Conservation (phyloP, 2,113 vertebrate species). For the Saccopteryx leptura region DNA sequence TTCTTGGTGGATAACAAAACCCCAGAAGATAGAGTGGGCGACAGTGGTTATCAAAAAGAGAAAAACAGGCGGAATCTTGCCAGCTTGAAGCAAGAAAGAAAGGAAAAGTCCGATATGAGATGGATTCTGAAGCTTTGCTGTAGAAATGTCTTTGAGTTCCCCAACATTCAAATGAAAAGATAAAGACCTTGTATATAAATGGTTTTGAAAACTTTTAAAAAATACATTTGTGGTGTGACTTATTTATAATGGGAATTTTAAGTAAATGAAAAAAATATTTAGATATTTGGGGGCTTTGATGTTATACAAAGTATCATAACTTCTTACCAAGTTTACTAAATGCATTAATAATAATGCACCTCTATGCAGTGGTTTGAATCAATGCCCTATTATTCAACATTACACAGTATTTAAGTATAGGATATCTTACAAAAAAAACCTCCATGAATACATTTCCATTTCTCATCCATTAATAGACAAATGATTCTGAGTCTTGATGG, state of each 20-base stretch:
- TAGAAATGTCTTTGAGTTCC: not conserved
- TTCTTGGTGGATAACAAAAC: constrained; percentile 60
- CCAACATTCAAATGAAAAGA: not conserved
- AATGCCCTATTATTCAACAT: not conserved
- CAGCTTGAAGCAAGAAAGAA: not conserved
- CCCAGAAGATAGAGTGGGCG: not conserved
- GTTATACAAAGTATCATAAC: not conserved
- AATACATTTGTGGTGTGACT: not conserved
- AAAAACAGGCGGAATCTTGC: not conserved
- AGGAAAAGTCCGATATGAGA: not conserved
- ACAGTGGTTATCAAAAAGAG: not conserved
- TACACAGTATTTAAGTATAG: not conserved
- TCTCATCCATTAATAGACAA: not conserved
- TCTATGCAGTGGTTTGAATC: not conserved
- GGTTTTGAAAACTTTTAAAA: not conserved
- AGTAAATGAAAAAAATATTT: not conserved
- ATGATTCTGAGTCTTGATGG: not conserved
- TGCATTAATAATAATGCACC: not conserved
- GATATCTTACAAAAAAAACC: not conserved
- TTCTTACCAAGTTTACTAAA: not conserved
- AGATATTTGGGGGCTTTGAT: not conserved
- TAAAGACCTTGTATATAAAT: not conserved
- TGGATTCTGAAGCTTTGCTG: not conserved
- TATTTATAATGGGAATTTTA: not conserved
- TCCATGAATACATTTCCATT: not conserved